Base-by-base conservation (phyloP, 2,797 vertebrate genomes). In the Oreonectes daqikongensis region DNA sequence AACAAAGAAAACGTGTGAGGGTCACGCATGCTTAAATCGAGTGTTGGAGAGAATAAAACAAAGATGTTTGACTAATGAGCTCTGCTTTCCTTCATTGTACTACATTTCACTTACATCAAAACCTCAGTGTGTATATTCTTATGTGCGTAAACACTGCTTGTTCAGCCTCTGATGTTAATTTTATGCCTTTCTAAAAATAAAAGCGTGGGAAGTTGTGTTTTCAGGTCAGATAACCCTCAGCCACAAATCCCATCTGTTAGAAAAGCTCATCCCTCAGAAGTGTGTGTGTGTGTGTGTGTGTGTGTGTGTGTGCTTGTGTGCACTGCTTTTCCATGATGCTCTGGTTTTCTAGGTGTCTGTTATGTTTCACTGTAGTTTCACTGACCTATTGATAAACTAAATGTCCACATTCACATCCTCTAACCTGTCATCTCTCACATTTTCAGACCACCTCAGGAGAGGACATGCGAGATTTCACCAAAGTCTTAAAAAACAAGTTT, bases 401-500 rank as follows among this genome's bases (percentile, higher is more conserved):
- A 22, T 22, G 30, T 72, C 2, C 52, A 48, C 22, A 17, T 14
- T 5, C 12, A 28, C 26, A 44, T 44, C 3, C 4, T 60, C 57
- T 32, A 60, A 52, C 61, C 14, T 46, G 20, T 52, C 18, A 22
- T 69, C 55, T 40, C 8, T 61, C 2, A 26, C 6, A 75, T 40
- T 83, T 59, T 6, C 61, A 99, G 97, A 98, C 97, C 5, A 99
- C 97, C n/a, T 99, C 97, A 15, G 97, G 97, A 2, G 97, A 99
- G 87, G 97, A 99, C 83, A 96, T 99, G 79, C 93, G 97, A 2
- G 97, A 99, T 88, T 99, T 99, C 90, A 99, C 97, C 0, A 99
- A 98, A 90, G 97, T 99, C 83, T 89, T 99, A 87, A 99, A 98
- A 91, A 99, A 99, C 89, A 99, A 99, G 85, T 99, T 99, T 86